Conservation (phyloP, 2,113 vertebrate species). For the Aix galericulata region DNA sequence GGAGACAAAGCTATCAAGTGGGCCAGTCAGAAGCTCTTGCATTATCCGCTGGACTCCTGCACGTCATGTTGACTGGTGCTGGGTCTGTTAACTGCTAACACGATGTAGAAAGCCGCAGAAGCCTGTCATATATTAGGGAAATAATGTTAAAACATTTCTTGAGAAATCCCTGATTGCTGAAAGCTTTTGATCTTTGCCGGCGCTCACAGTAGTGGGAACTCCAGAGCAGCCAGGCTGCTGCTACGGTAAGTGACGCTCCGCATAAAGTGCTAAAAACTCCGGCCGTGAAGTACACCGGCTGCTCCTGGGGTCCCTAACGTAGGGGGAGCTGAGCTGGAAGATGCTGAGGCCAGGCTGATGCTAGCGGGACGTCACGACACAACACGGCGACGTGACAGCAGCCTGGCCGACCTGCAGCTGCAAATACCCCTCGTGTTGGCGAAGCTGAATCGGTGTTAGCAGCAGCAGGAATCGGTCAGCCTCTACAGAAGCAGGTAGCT, state of each 20-base stretch:
- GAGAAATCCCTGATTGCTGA: not conserved
- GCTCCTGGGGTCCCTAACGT: constrained; percentile 16
- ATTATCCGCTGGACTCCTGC: not conserved
- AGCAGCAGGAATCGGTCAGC: not conserved
- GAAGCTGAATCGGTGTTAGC: not conserved
- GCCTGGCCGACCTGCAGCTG: not conserved
- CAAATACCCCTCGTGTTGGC: not conserved
- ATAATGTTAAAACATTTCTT: not conserved
- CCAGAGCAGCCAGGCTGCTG: not conserved
- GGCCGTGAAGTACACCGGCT: not conserved
- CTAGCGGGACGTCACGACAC: accelerated
- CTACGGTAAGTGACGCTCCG: not conserved
- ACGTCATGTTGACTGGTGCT: not conserved
- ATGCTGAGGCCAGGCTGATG: not conserved
- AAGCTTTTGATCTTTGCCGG: not conserved
- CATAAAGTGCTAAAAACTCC: not conserved
- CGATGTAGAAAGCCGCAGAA: not conserved
- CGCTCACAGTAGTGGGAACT: not conserved
- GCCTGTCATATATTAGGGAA: not conserved
- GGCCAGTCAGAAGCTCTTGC: not conserved
- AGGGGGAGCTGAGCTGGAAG: not conserved
- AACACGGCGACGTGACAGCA: accelerated
- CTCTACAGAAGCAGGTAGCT: not conserved
- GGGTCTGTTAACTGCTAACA: not conserved
- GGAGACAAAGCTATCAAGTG: not conserved